These are phyloP conservation scores for Bradypodion ventrale DNA, from an alignment of 2,797 vertebrate species.

Conservation along the genomic window DNA sequence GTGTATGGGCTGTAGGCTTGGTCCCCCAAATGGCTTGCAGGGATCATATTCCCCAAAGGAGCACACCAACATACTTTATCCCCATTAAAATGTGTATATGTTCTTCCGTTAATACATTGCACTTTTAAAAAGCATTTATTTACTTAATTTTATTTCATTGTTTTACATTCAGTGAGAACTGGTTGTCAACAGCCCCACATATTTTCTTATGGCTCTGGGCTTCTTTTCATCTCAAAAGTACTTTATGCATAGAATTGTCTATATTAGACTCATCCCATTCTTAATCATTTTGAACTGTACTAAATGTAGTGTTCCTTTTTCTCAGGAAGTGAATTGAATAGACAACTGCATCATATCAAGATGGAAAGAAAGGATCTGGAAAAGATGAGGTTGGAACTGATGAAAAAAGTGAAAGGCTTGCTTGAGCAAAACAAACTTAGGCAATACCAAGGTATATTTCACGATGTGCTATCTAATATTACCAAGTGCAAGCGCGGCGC, in stretches of 20 bases:
- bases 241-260: constrained; percentile 32
- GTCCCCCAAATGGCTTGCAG: background rate
- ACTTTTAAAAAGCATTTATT: constrained; percentile 1
- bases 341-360: constrained; percentile 82
- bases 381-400: constrained; percentile 83
- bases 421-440: constrained; percentile 83
- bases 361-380: constrained; percentile 84
- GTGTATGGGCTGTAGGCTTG: background rate
- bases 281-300: constrained; percentile 17
- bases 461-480: background rate
- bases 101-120: background rate
- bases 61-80: background rate
- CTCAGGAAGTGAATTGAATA: constrained; percentile 80
- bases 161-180: background rate
- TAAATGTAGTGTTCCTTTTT: constrained; percentile 55
- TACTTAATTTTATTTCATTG: constrained; percentile 5
- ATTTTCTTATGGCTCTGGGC: constrained; percentile 10
- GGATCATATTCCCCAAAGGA: background rate
- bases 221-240: background rate
- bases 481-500: too few species aligned
- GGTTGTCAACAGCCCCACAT: background rate
- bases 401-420: constrained; percentile 84
- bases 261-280: constrained; percentile 15
- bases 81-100: background rate
- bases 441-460: constrained; percentile 80